A percentile compares a stretch with the other conserved stretches of the same genome.
These are phyloP conservation scores for Tychaedon coryphoeus DNA, from an alignment of 2,113 vertebrate genomes.

Conservation along the genomic window DNA sequence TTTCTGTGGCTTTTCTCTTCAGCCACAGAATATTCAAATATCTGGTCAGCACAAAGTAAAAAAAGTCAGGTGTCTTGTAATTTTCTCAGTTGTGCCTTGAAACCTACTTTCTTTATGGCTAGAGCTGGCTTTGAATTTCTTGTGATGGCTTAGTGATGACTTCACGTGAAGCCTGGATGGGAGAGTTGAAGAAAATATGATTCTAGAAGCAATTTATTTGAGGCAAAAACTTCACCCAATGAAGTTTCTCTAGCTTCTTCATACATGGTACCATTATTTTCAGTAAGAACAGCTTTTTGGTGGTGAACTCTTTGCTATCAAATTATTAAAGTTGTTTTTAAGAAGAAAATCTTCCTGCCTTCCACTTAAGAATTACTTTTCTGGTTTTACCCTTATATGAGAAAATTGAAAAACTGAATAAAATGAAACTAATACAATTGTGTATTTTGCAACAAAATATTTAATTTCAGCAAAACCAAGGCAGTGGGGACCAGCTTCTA, in stretches of 20 bases:
- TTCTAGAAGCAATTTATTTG: background rate
- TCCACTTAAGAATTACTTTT: background rate
- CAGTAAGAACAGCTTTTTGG: background rate
- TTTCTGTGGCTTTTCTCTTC: background rate
- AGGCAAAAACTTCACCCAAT: fast-evolving
- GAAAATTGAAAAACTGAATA: background rate
- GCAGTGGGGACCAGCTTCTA: background rate
- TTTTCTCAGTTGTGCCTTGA: background rate
- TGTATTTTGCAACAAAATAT: background rate
- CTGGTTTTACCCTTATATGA: background rate
- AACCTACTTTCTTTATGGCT: background rate
- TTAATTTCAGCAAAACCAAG: background rate
- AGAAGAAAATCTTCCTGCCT: background rate
- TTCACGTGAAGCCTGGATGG: background rate
- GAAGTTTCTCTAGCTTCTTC: background rate
- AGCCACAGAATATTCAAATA: background rate
- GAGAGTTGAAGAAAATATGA: background rate
- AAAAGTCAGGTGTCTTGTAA: background rate
- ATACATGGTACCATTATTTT: background rate
- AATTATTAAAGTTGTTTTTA: background rate
- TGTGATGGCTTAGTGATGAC: background rate
- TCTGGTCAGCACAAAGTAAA: background rate
- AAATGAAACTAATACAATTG: background rate
- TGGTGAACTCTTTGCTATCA: background rate
- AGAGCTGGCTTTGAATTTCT: background rate